Evolutionary conservation across 2,113 vertebrate genomes (phyloP).

Genomic region (Amazona vittata): DNA sequence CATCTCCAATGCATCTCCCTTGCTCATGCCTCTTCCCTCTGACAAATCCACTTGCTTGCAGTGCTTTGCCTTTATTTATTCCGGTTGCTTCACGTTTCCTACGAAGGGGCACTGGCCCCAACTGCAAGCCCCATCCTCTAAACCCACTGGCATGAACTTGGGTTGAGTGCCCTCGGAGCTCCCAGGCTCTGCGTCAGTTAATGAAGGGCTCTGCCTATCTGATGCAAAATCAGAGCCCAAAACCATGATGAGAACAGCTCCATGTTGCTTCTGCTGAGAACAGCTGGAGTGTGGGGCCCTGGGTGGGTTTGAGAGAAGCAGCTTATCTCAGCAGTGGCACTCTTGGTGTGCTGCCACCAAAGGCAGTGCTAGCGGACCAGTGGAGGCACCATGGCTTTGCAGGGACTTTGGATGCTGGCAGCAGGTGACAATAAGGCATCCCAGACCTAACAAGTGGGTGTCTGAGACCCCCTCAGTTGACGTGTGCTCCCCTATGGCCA

Average conservation of each 20-base stretch:
- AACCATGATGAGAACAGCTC: neutral
- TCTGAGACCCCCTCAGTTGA: neutral
- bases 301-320: neutral
- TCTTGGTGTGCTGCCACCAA: neutral
- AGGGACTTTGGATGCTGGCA: neutral
- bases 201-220: neutral
- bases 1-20: neutral
- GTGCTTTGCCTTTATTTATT: too few relatives aligned
- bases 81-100: neutral
- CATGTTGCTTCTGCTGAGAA: neutral
- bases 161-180: too few relatives aligned
- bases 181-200: neutral
- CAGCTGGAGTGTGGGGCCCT: neutral
- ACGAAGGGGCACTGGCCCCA: fast-evolving
- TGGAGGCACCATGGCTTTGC: neutral
- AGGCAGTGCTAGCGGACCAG: fast-evolving
- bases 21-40: fast-evolving
- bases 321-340: fast-evolving
- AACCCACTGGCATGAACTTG: fast-evolving
- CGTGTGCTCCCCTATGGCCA: neutral
- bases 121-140: neutral
- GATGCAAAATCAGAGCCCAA: neutral
- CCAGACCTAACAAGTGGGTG: neutral
- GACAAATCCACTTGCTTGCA: neutral
- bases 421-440: neutral